Conservation (phyloP, 2,797 vertebrate genomes). For the Allobates femoralis region DNA sequence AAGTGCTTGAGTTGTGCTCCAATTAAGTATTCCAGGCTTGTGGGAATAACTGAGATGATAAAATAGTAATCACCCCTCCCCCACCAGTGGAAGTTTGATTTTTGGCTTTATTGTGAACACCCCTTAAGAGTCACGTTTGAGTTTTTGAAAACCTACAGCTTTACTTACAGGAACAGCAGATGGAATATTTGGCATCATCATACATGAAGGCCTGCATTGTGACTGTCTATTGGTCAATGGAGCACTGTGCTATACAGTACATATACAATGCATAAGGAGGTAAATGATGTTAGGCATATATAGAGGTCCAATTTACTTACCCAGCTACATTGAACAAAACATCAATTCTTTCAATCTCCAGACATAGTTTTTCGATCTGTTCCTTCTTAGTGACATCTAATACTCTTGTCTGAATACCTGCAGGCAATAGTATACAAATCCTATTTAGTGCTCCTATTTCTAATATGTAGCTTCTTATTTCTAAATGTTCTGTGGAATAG, state of each 20-base stretch:
- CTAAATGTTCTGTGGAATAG: neutral
- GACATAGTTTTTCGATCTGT: constrained; percentile 88
- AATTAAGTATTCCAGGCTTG: no score
- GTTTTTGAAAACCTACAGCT: no score
- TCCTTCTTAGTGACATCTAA: constrained; percentile 92
- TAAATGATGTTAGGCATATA: neutral
- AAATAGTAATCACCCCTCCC: no score
- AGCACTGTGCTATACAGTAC: neutral
- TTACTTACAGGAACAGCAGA: no score
- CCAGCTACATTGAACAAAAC: constrained; percentile 93
- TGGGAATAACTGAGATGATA: no score
- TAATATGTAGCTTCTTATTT: neutral
- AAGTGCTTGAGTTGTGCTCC: no score
- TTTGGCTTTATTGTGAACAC: no score
- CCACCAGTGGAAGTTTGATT: no score
- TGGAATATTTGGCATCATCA: no score
- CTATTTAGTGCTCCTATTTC: neutral
- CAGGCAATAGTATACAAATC: neutral
- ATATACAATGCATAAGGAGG: neutral
- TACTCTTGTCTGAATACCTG: constrained; percentile 86
- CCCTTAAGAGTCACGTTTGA: no score
- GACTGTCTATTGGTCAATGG: neutral
- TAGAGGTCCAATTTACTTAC: constrained; percentile 71
- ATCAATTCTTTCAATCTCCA: constrained; percentile 84
- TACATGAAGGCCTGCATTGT: no score